Evolutionary conservation across 1,140 invertebrate genomes (phyloP), one percentile per base, ranked within the genome.

Genomic region (Nephila pilipes): DNA sequence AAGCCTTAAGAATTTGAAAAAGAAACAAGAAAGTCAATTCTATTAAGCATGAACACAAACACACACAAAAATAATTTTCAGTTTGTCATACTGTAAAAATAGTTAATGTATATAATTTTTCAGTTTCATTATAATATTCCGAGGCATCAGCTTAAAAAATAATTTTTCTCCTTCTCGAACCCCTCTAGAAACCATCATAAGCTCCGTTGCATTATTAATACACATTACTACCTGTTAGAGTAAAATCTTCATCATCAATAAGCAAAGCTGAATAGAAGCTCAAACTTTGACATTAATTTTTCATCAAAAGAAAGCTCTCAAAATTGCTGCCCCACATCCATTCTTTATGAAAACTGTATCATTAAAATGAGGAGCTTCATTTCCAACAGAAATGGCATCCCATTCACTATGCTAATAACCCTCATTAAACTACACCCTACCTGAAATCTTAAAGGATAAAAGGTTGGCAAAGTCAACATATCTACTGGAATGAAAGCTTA

Each of bases 391-490:
- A 83, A 83, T 83, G 80, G 46, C 80, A 25, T 83, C 83, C 83
- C 29, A 55, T 55, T 83, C 80, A 25, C 54, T 60, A 85, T 85
- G 83, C 57, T 85, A 85, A 85, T 85, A 58, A 32, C 55, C 25
- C 57, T 85, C 83, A 85, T 85, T 58, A 85, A 85, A 36, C 83
- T 36, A 58, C 29, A 20, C 29, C 36, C 57, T 32, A 32, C 55
- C 83, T 60, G 46, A 85, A 58, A 81, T 54, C 79, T 54, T 54
- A 46, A 54, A 46, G 79, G 79, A 81, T 81, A 81, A 81, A 81
- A 81, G 79, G 79, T 81, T 81, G 79, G 36, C 79, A 81, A 54
- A 46, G 79, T 38, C 36, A 81, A 81, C 79, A 81, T 81, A 81
- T 54, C 79, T 81, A 81, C 79, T 54, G 79, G 18, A 81, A 46